phyloP scores from a whole-genome alignment of 2,888 invertebrate species.

The Lepeophtheirus nordmannii region DNA sequence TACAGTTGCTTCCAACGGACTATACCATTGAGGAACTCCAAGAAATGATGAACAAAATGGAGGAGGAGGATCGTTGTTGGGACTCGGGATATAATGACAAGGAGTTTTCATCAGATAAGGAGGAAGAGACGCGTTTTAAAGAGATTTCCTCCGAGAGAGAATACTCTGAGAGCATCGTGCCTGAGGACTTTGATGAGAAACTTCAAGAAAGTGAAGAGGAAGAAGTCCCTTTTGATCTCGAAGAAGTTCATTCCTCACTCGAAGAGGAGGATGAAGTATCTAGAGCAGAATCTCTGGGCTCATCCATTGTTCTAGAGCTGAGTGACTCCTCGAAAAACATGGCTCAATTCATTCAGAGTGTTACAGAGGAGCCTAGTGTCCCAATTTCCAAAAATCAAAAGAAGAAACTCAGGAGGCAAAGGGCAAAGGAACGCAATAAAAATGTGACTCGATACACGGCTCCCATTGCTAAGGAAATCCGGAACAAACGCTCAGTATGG shows the following conservation, averaged over 20 bases:
- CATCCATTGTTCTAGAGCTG: not conserved
- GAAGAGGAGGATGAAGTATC: not conserved
- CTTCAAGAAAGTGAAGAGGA: not conserved
- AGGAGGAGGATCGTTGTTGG: conserved; percentile 4
- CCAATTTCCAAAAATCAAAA: not conserved
- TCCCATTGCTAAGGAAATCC: not conserved
- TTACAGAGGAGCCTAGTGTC: not conserved
- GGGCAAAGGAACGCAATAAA: not conserved
- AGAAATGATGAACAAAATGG: conserved; percentile 6
- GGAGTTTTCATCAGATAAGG: not conserved
- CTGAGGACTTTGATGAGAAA: no score
- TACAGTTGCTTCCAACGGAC: not conserved
- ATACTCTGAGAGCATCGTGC: no score
- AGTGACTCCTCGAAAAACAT: not conserved
- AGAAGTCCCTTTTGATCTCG: not conserved
- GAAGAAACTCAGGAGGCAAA: not conserved
- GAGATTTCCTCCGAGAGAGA: not conserved
- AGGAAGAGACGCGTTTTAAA: not conserved
- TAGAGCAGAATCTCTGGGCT: not conserved
- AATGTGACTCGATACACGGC: not conserved
- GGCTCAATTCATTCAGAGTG: not conserved
- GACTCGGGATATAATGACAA: not conserved
- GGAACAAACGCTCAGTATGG: not conserved
- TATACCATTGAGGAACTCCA: not conserved
- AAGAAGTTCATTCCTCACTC: not conserved